These are phyloP conservation scores for Sarotherodon lohbergeri DNA, from an alignment of 2,113 vertebrate genomes.

Conservation along the genomic window DNA sequence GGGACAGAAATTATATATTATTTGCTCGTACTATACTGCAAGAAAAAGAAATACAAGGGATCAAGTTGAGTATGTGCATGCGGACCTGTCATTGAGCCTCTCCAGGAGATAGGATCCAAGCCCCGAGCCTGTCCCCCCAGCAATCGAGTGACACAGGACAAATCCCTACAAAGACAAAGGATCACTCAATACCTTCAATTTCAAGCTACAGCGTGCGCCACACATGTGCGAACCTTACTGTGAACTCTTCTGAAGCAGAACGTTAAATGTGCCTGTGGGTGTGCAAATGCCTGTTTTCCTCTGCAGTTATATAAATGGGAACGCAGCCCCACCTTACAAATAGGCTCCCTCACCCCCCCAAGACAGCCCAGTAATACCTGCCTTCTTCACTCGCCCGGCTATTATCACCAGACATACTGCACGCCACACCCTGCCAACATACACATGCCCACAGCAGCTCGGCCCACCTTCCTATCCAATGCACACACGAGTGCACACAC, in stretches of 20 bases:
- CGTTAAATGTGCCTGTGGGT: conserved; percentile 37
- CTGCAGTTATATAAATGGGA: conserved; percentile 62
- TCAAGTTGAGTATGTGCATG: background rate
- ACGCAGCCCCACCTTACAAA: conserved; percentile 61
- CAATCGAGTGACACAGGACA: conserved; percentile 96
- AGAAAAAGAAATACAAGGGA: background rate
- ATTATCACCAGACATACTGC: conserved; percentile 61
- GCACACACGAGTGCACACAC: conserved; percentile 45
- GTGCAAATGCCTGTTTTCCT: conserved; percentile 45
- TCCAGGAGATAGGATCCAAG: conserved; percentile 95
- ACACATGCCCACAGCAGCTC: conserved; percentile 40
- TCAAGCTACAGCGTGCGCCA: conserved; percentile 22
- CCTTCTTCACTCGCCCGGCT: conserved; percentile 56
- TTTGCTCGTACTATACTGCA: background rate
- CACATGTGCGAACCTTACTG: conserved; percentile 25
- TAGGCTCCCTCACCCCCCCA: conserved; percentile 36
- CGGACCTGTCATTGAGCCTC: conserved; percentile 94
- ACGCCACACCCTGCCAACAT: conserved; percentile 62
- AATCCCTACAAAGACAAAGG: conserved; percentile 79
- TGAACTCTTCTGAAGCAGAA: conserved; percentile 38
- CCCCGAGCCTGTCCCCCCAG: conserved; percentile 94
- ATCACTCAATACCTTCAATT: conserved; percentile 9
- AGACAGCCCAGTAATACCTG: conserved; percentile 62
- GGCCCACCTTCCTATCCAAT: conserved; percentile 45
- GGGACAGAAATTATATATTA: background rate